Evolutionary conservation across 1,140 invertebrate genomes (phyloP).

Genomic region (Cyphomyrmex costatus): DNA sequence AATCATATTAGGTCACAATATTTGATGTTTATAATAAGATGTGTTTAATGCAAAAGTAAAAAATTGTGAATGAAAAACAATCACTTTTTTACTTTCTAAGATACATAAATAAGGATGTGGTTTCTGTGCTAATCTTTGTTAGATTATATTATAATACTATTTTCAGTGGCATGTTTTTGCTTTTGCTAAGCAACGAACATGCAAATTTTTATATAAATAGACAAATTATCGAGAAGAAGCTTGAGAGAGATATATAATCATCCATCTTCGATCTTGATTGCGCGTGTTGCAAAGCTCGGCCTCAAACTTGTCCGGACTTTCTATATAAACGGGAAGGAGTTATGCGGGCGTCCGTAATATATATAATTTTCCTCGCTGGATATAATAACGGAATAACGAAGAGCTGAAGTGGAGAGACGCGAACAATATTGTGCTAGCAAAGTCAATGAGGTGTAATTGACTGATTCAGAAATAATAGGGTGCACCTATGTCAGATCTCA

Average conservation of each 20-base stretch:
- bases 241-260: slow-evolving; percentile 12
- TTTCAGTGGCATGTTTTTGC: not conserved
- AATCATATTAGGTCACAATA: not conserved
- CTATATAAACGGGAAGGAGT: not conserved
- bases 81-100: not conserved
- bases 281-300: not conserved
- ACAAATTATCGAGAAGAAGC: not conserved
- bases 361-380: slow-evolving; percentile 13
- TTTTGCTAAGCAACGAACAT: not conserved
- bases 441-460: slow-evolving; percentile 46
- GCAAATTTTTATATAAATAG: not conserved
- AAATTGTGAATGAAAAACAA: slow-evolving; percentile 7
- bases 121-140: not conserved
- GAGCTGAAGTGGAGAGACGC: not conserved
- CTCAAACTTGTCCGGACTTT: slow-evolving; percentile 8
- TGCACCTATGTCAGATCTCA: not conserved
- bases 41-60: not conserved
- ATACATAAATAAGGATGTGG: not conserved
- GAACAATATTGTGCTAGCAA: slow-evolving; percentile 11
- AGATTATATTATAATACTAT: slow-evolving; percentile 16
- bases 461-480: slow-evolving; percentile 33
- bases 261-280: slow-evolving; percentile 20
- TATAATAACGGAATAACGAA: slow-evolving; percentile 49
- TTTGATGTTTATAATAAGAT: not conserved
- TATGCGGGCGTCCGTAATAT: slow-evolving; percentile 18